Evolutionary conservation across 2,797 vertebrate genomes (phyloP).

Genomic region (Neosalanx taihuensis): DNA sequence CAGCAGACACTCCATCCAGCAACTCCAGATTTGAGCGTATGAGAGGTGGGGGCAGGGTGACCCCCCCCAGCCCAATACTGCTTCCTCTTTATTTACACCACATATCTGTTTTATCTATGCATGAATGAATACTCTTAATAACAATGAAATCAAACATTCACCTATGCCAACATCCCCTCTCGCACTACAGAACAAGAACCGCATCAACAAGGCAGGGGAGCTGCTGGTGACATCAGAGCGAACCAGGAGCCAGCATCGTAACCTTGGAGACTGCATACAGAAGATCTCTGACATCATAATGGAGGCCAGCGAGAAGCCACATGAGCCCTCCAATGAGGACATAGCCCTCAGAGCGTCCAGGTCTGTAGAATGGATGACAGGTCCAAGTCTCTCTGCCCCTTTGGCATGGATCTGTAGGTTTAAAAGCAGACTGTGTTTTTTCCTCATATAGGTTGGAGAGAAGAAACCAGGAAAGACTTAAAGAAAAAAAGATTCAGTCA

Average conservation of each 20-base stretch:
- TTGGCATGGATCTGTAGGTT: not conserved
- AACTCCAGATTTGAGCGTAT: no score
- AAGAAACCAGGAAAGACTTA: conserved; percentile 81
- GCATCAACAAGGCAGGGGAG: conserved; percentile 86
- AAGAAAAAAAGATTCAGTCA: conserved; percentile 83
- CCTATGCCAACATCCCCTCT: not conserved
- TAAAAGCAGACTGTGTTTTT: not conserved
- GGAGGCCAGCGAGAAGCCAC: conserved; percentile 72
- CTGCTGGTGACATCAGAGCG: conserved; percentile 84
- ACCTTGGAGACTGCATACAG: conserved; percentile 83
- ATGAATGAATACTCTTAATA: no score
- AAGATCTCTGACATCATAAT: conserved; percentile 85
- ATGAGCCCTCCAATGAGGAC: conserved; percentile 74
- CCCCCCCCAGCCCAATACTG: no score
- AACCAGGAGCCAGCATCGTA: conserved; percentile 88
- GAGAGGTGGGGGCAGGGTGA: no score
- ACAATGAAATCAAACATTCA: not conserved
- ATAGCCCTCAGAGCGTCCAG: conserved; percentile 70
- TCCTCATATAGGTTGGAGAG: conserved; percentile 79
- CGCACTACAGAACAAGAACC: conserved; percentile 78
- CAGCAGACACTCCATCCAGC: no score
- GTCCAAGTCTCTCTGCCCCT: not conserved
- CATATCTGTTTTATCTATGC: no score
- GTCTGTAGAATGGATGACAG: conserved; percentile 56
- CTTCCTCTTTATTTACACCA: no score